phyloP scores from a whole-genome alignment of 2,797 vertebrate genomes.

The Acanthis flammea region DNA sequence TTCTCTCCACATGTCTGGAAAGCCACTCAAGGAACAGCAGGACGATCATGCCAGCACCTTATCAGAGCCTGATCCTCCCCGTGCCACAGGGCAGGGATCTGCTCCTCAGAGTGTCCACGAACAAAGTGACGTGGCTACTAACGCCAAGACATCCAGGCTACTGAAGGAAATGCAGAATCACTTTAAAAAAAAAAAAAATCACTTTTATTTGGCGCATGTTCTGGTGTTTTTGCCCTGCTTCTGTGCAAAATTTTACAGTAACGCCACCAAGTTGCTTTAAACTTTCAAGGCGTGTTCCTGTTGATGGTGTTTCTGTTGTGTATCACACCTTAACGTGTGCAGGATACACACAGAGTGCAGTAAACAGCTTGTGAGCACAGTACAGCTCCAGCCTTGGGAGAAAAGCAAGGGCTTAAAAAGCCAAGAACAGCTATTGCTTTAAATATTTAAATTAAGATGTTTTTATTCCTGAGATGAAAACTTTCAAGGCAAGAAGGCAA shows the following conservation, averaged over 20 bases:
- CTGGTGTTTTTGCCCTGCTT: neutral
- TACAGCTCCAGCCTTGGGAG: neutral
- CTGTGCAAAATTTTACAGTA: neutral
- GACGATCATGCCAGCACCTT: neutral
- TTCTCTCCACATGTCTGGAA: neutral
- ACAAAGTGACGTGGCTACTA: neutral
- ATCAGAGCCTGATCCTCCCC: neutral
- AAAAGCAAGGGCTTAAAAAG: slow-evolving; percentile 17
- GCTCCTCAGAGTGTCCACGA: neutral
- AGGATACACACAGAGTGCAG: neutral
- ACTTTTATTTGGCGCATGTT: slow-evolving; percentile 4
- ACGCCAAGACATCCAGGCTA: slow-evolving; percentile 4
- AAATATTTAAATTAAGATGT: slow-evolving; percentile 45
- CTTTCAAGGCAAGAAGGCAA: slow-evolving; percentile 22
- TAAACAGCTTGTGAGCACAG: neutral
- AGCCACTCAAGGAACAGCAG: slow-evolving; percentile 1
- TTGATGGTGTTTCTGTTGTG: neutral
- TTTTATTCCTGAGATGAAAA: neutral
- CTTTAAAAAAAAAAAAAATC: neutral
- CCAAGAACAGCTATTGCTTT: slow-evolving; percentile 16
- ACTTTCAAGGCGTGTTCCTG: slow-evolving; percentile 12
- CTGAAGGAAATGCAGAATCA: slow-evolving; percentile 7
- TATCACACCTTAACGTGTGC: slow-evolving; percentile 12
- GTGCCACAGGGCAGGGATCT: neutral
- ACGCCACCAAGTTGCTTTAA: slow-evolving; percentile 13